phyloP scores from a whole-genome alignment of 2,888 invertebrate species.

The Hoplodrina blanda region DNA sequence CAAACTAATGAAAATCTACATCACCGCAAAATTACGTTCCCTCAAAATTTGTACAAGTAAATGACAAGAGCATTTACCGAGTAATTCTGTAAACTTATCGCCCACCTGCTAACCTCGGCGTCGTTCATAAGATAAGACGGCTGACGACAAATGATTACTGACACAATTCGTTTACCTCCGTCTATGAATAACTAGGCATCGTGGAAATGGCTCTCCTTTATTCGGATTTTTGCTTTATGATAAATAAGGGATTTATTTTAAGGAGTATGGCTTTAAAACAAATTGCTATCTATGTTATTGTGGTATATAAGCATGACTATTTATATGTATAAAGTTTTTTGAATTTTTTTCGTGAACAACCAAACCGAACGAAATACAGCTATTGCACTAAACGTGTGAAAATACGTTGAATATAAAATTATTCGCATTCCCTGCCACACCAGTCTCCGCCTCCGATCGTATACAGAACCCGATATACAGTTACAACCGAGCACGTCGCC shows the following conservation, averaged over 20 bases:
- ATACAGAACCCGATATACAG: constrained; percentile 16
- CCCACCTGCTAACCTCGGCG: constrained; percentile 43
- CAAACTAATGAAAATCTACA: neutral
- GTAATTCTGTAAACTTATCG: constrained; percentile 46
- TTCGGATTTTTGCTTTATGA: neutral
- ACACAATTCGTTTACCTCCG: constrained; percentile 38
- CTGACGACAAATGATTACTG: constrained; percentile 70
- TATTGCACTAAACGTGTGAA: neutral
- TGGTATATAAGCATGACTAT: no score
- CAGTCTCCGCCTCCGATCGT: neutral
- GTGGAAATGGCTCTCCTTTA: constrained; percentile 12
- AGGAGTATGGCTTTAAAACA: no score
- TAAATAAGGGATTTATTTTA: neutral
- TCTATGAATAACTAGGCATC: constrained; percentile 23
- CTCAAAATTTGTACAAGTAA: constrained; percentile 26
- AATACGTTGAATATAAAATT: neutral
- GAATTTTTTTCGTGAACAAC: no score
- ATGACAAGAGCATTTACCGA: constrained; percentile 23
- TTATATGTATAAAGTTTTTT: no score
- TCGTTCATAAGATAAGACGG: constrained; percentile 45
- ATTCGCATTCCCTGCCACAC: neutral
- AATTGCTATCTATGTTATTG: no score
- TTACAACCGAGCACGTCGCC: constrained; percentile 15
- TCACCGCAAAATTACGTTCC: neutral
- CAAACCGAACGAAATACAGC: neutral